Percentiles rank a stretch among this genome's conserved stretches.
These are phyloP conservation scores for Coracopsis vasa DNA, from an alignment of 2,113 vertebrate genomes.

Conservation along the genomic window DNA sequence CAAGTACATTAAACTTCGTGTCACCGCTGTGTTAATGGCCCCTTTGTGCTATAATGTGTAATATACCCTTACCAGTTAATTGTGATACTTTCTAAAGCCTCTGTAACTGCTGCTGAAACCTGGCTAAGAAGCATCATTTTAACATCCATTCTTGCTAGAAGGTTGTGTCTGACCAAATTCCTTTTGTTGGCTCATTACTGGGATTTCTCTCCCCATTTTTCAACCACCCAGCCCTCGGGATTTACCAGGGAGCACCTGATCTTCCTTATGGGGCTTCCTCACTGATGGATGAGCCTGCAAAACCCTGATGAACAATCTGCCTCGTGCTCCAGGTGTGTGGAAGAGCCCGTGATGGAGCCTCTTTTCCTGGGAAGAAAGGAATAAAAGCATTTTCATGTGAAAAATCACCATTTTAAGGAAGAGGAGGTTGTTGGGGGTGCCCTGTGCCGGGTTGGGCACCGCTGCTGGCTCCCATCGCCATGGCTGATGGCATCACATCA, in stretches of 20 bases:
- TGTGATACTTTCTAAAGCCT: neutral
- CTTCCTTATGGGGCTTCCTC: neutral
- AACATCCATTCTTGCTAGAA: neutral
- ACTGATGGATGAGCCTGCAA: accelerated
- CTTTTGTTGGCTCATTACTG: neutral
- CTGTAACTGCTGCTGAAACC: constrained; percentile 12
- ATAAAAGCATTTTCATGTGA: accelerated
- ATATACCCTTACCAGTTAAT: constrained; percentile 41
- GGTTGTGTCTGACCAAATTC: neutral
- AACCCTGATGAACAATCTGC: accelerated
- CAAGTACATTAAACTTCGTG: neutral
- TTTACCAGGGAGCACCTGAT: neutral
- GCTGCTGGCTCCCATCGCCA: neutral
- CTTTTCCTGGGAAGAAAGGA: neutral
- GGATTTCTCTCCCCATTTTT: neutral
- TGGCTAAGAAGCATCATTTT: neutral
- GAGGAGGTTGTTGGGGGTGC: neutral
- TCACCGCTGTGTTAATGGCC: neutral
- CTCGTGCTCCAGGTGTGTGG: neutral
- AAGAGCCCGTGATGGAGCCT: accelerated
- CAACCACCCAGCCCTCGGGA: accelerated
- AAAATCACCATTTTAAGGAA: neutral
- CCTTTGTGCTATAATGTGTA: neutral
- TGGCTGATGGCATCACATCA: neutral
- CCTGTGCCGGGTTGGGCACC: neutral